phyloP scores from a whole-genome alignment of 2,113 vertebrate genomes.

The Melanostigma gelatinosum region DNA sequence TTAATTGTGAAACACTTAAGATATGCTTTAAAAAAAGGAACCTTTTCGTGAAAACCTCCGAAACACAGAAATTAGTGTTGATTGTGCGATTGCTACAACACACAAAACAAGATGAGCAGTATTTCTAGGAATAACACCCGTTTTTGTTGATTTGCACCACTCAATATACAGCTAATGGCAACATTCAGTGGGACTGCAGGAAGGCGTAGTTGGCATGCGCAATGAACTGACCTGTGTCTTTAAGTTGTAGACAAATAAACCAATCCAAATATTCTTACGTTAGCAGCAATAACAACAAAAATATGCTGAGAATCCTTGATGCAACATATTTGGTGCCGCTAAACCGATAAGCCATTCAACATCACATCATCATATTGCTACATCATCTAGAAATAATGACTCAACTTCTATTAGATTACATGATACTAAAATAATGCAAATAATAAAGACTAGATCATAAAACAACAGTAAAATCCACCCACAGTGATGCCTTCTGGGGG shows the following conservation, averaged over 20 bases:
- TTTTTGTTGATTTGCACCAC: not conserved
- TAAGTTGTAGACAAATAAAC: not conserved
- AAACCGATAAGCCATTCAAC: not conserved
- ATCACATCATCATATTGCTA: not conserved
- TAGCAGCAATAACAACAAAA: not conserved
- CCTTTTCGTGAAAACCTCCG: slow-evolving; percentile 3
- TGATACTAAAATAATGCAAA: not conserved
- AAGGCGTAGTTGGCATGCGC: not conserved
- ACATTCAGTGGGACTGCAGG: not conserved
- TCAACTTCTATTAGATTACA: not conserved
- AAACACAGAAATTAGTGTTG: slow-evolving; percentile 25
- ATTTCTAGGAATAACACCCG: not conserved
- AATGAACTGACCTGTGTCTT: not conserved
- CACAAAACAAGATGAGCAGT: not conserved
- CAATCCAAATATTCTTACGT: not conserved
- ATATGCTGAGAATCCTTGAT: not conserved
- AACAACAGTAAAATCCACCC: not conserved
- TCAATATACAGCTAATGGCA: not conserved
- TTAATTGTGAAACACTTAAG: slow-evolving; percentile 44
- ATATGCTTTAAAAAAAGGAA: slow-evolving; percentile 11
- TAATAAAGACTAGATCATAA: not conserved
- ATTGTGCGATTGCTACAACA: not conserved
- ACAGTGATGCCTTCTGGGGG: not conserved
- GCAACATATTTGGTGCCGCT: not conserved
- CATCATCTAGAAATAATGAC: not conserved